phyloP scores from a whole-genome alignment of 2,797 vertebrate species.

The Hoplostethus mediterraneus region DNA sequence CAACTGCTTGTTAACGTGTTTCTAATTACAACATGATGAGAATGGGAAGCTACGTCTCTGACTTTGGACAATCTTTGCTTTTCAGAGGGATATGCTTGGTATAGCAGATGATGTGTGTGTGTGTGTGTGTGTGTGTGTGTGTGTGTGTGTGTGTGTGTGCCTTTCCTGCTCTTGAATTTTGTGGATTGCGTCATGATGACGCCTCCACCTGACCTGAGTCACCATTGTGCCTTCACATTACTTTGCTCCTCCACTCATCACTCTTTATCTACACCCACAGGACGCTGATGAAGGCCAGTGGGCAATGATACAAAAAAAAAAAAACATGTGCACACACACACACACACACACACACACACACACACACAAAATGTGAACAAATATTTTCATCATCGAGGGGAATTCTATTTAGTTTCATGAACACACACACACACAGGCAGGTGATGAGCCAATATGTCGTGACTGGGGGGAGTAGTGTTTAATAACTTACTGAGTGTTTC shows the following conservation, averaged over 20 bases:
- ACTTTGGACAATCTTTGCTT: background rate
- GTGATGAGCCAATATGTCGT: constrained; percentile 60
- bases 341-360: background rate
- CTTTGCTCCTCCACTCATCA: constrained; percentile 17
- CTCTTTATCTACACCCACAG: constrained; percentile 14
- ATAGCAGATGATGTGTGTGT: background rate
- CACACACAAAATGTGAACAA: constrained; percentile 36
- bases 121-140: constrained; percentile 3
- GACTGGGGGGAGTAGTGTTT: constrained; percentile 65
- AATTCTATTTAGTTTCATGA: constrained; percentile 58
- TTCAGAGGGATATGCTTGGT: background rate
- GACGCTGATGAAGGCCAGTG: constrained; percentile 20
- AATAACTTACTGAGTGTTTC: constrained; percentile 63
- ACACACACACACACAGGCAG: constrained; percentile 40
- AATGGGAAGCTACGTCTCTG: constrained; percentile 5
- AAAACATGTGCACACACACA: constrained; percentile 8
- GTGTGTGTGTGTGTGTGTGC: background rate
- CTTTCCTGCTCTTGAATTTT: constrained; percentile 9
- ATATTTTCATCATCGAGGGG: constrained; percentile 47
- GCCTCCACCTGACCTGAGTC: constrained; percentile 13
- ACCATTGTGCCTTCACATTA: background rate
- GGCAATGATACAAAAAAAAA: constrained; percentile 15
- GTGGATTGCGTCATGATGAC: background rate
- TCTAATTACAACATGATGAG: constrained; percentile 18
- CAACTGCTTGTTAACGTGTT: constrained; percentile 40